Percentiles rank a stretch among this genome's conserved stretches.
Evolutionary conservation across 2,888 invertebrate genomes (phyloP).

Genomic region (Apantesis nais): DNA sequence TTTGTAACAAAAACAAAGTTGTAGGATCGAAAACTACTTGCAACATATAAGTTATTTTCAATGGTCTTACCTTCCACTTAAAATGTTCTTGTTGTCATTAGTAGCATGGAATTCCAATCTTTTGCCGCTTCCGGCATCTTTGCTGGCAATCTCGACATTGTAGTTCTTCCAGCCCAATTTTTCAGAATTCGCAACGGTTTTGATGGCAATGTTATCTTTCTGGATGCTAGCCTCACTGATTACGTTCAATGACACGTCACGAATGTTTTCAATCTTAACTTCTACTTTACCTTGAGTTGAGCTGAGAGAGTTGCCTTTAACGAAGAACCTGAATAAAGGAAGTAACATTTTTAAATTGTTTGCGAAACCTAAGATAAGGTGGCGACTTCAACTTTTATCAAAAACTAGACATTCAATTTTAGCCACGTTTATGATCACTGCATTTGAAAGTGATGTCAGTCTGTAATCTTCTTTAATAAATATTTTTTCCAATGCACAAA

Average conservation of each 20-base stretch:
- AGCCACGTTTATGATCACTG: neutral
- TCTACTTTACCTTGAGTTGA: conserved; percentile 86
- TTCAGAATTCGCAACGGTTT: conserved; percentile 87
- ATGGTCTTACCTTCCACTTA: conserved; percentile 87
- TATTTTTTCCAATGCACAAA: too few relatives aligned
- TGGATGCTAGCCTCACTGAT: conserved; percentile 84
- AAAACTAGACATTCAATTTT: neutral
- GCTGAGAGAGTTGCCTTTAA: conserved; percentile 75
- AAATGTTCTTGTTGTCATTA: conserved; percentile 87
- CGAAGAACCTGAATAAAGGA: conserved; percentile 61
- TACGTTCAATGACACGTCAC: conserved; percentile 83
- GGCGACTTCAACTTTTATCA: neutral
- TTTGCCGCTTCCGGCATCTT: conserved; percentile 86
- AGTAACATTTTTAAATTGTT: neutral
- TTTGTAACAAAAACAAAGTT: neutral
- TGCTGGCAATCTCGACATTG: conserved; percentile 87
- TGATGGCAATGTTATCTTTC: conserved; percentile 88
- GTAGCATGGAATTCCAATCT: conserved; percentile 87
- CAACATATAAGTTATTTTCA: neutral
- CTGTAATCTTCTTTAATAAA: too few relatives aligned
- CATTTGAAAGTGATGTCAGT: too few relatives aligned
- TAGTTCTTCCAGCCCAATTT: conserved; percentile 88
- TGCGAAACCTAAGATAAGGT: neutral
- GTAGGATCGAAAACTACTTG: neutral
- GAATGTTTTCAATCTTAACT: conserved; percentile 81